Conservation (phyloP, 2,113 vertebrate genomes). For the Triplophysa tibetana region DNA sequence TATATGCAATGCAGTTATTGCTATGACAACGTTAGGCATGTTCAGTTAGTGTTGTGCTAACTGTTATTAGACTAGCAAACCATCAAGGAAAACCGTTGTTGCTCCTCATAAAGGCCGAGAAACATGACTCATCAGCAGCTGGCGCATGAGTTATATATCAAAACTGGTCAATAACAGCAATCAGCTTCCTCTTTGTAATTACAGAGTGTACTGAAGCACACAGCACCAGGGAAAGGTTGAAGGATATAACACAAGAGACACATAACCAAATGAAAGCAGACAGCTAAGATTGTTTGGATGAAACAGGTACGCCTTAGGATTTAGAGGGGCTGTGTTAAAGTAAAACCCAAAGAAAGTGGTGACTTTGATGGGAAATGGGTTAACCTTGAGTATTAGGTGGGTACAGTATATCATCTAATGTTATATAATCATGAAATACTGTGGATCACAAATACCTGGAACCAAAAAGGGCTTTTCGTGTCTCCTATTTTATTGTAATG, state of each 20-base stretch:
- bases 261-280: conserved; percentile 5
- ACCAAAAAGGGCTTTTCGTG: too few relatives aligned
- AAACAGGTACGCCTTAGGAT: not conserved
- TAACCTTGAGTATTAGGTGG: too few relatives aligned
- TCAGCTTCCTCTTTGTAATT: conserved; percentile 37
- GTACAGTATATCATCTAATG: too few relatives aligned
- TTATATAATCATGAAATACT: too few relatives aligned
- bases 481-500: too few relatives aligned
- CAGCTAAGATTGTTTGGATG: not conserved
- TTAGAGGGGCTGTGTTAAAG: not conserved
- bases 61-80: conserved; percentile 17
- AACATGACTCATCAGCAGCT: conserved; percentile 13
- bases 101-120: not conserved
- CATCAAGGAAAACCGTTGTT: not conserved
- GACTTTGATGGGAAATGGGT: too few relatives aligned
- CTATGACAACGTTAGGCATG: conserved; percentile 6
- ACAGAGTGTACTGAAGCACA: conserved; percentile 10
- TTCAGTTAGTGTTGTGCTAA: conserved; percentile 5
- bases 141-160: conserved; percentile 32
- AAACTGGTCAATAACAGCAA: conserved; percentile 27
- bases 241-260: conserved; percentile 42
- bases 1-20: not conserved
- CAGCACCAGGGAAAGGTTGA: conserved; percentile 44
- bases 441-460: too few relatives aligned
- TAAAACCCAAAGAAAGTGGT: too few relatives aligned